A percentile compares a stretch with the other conserved stretches of the same genome.
Conservation (phyloP, 2,113 vertebrate genomes). For the Mirounga angustirostris region DNA sequence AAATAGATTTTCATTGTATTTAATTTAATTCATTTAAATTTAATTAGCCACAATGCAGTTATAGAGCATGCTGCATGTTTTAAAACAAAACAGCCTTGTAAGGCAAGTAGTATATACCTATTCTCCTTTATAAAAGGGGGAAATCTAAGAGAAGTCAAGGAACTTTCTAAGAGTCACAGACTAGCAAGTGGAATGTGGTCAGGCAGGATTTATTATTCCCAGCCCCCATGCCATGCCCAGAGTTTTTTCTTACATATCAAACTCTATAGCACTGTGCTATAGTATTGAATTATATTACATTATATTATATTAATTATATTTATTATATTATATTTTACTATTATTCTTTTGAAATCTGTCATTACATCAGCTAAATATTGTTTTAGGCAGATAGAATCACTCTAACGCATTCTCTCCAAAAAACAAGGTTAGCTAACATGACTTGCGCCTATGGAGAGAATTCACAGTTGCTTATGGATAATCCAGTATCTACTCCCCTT, state of each 20-base stretch:
- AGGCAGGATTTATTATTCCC: not conserved
- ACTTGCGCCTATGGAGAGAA: not conserved
- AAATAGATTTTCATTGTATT: not conserved
- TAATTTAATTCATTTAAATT: conserved; percentile 23
- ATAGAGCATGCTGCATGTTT: not conserved
- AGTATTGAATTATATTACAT: not conserved
- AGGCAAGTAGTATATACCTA: not conserved
- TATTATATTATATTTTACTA: not conserved
- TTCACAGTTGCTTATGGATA: not conserved
- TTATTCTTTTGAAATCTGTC: conserved; percentile 1
- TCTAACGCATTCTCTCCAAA: not conserved
- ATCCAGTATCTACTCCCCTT: not conserved
- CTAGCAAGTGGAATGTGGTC: not conserved
- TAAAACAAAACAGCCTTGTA: not conserved
- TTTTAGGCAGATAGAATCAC: not conserved
- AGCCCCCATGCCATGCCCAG: not conserved
- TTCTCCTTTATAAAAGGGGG: not conserved
- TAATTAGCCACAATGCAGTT: not conserved
- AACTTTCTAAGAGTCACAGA: not conserved
- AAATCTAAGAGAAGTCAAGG: not conserved
- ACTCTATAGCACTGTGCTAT: accelerated
- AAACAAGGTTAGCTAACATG: not conserved
- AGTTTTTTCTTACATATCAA: not conserved
- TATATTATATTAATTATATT: not conserved
- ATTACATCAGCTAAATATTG: not conserved